phyloP scores from a whole-genome alignment of 2,113 vertebrate genomes.

The Chaetodon auriga region DNA sequence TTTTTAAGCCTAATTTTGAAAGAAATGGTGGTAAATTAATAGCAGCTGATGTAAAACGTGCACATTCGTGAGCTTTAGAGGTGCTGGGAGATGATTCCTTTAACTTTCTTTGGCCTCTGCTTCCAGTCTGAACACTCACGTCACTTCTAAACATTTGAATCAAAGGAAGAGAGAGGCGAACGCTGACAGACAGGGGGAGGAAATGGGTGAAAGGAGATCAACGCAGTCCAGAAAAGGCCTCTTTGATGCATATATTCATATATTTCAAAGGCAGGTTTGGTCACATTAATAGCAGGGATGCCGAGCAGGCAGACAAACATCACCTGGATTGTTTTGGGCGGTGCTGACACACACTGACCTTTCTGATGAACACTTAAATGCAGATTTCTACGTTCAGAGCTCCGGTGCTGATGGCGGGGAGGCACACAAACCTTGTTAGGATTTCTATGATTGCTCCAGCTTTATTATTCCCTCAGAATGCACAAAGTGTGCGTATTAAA shows the following conservation, averaged over 20 bases:
- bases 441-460: background rate
- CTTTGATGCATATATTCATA: no score
- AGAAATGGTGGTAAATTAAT: background rate
- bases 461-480: background rate
- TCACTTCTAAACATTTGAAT: no score
- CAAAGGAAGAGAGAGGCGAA: no score
- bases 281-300: background rate
- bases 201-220: no score
- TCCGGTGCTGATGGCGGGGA: background rate
- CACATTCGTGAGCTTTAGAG: no score
- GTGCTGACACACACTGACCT: background rate
- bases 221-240: no score
- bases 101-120: no score
- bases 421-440: background rate
- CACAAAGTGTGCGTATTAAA: background rate
- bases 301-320: slow-evolving; percentile 3
- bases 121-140: no score
- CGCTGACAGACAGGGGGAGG: no score
- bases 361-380: background rate
- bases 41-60: no score
- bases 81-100: no score
- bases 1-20: background rate
- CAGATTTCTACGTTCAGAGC: background rate
- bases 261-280: no score
- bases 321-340: slow-evolving; percentile 7